These are phyloP conservation scores for Patella pellucida DNA, from an alignment of 2,888 invertebrate species.

Conservation along the genomic window DNA sequence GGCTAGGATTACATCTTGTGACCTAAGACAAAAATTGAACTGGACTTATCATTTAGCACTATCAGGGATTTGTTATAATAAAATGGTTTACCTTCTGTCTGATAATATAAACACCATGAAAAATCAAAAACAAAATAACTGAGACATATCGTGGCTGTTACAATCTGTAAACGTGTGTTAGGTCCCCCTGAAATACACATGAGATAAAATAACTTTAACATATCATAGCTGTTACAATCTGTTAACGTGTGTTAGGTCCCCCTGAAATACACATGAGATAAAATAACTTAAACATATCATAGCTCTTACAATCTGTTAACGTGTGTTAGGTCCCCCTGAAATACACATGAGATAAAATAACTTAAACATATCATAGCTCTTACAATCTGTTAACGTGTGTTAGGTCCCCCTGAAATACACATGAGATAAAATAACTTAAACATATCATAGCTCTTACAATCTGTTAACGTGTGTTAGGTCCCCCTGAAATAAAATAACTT, in stretches of 20 bases:
- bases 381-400: too few relatives aligned
- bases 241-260: background rate
- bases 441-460: too few relatives aligned
- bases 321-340: too few relatives aligned
- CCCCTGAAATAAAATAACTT: too few relatives aligned
- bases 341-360: background rate
- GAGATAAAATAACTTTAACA: background rate
- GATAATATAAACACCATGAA: constrained; percentile 66
- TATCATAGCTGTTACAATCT: background rate
- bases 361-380: too few relatives aligned
- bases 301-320: background rate
- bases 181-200: constrained; percentile 50
- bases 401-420: too few relatives aligned
- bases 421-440: too few relatives aligned
- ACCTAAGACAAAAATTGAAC: too few relatives aligned
- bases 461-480: too few relatives aligned
- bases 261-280: background rate
- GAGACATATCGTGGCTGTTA: constrained; percentile 57
- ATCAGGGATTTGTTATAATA: too few relatives aligned
- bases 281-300: background rate
- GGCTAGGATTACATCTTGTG: too few relatives aligned
- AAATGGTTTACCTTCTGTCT: constrained; percentile 64
- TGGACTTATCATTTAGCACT: too few relatives aligned
- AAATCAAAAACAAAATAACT: constrained; percentile 70
- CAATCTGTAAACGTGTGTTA: constrained; percentile 60